phyloP scores from a whole-genome alignment of 1,140 invertebrate genomes.

The Cecropterus lyciades region DNA sequence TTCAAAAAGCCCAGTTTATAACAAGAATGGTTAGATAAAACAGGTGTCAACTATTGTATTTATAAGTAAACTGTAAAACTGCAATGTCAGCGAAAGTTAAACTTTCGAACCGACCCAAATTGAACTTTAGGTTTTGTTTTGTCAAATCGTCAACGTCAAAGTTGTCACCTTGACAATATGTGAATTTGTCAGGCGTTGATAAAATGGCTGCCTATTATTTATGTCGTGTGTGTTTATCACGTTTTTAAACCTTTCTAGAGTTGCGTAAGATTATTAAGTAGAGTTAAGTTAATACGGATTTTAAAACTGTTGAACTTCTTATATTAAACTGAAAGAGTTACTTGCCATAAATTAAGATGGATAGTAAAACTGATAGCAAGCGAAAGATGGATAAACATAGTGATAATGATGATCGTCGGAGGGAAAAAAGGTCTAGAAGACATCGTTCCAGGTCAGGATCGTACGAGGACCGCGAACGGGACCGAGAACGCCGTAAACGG shows the following conservation, averaged over 20 bases:
- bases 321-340: not conserved
- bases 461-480: conserved; percentile 48
- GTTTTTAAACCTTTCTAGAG: not conserved
- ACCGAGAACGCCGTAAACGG: conserved; percentile 58
- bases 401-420: conserved; percentile 58
- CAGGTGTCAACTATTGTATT: too few relatives aligned
- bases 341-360: conserved; percentile 47
- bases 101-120: too few relatives aligned
- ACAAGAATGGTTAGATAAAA: too few relatives aligned
- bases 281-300: too few relatives aligned
- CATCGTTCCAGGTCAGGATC: conserved; percentile 61
- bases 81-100: too few relatives aligned
- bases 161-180: not conserved
- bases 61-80: too few relatives aligned
- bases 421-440: conserved; percentile 59
- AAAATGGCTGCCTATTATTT: conserved; percentile 23
- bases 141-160: too few relatives aligned
- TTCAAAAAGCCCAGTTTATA: too few relatives aligned
- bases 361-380: conserved; percentile 53
- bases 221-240: conserved; percentile 17
- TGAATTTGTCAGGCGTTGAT: not conserved
- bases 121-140: too few relatives aligned
- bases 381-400: conserved; percentile 61
- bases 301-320: too few relatives aligned
- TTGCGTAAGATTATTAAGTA: too few relatives aligned